Base-by-base conservation (phyloP, 2,888 invertebrate species). In the Brachyptera risi region DNA sequence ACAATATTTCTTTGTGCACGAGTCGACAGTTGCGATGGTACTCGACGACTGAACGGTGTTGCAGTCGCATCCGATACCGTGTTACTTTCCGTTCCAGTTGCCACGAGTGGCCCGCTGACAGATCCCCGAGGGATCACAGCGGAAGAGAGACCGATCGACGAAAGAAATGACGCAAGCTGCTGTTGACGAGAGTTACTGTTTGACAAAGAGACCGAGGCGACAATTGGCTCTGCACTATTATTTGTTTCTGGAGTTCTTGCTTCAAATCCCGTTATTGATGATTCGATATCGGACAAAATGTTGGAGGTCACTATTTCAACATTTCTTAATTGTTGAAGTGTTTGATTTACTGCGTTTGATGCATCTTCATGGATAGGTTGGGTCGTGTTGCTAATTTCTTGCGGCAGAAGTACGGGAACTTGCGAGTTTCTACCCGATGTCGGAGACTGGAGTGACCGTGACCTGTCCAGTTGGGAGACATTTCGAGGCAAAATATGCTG, bases 401-500 rank as follows among this genome's bases (percentile, higher is more conserved):
- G 50, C 3, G 11, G 50, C 2, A 13, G 42, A 42, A n/a, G 19
- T 42, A 21, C 21, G 42, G 11, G 42, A 42, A 13, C 13, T 42
- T 13, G 19, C 42, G 1, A 42, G 21, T n/a, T 1, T 21, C n/a
- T n/a, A n/a, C n/a, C n/a, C n/a, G n/a, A n/a, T n/a, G n/a, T n/a
- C n/a, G n/a, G n/a, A n/a, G n/a, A n/a, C n/a, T n/a, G 50, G 7
- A 26, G 7, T 15, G 19, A 1, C 3, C 26, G 17, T n/a, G 19
- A 9, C n/a, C 23, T 17, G 15, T n/a, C 1, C 15, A 49, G 2
- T 7, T 21, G 15, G 50, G 2, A 15, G 15, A 17, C 7, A 7
- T 49, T 17, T 21, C 23, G 50, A n/a, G 47, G 54, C 19, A 63
- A 31, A 1, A 75, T 67, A 64, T 75, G 73, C 57, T 73, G 72